Percentiles rank a stretch among this genome's conserved stretches.
phyloP scores from a whole-genome alignment of 2,797 vertebrate genomes.

The Anguilla megastoma region DNA sequence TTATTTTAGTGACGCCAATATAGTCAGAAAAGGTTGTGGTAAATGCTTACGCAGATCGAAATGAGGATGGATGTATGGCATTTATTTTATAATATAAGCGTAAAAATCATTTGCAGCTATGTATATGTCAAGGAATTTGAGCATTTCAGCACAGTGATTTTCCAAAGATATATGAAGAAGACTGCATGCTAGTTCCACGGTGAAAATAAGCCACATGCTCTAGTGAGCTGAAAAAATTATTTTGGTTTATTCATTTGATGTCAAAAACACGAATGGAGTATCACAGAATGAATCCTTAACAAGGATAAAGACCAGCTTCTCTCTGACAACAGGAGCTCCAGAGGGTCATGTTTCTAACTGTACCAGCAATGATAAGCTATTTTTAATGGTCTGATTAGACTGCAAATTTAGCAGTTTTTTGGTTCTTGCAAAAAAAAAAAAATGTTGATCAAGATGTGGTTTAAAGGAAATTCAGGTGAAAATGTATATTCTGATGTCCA shows the following conservation, averaged over 20 bases:
- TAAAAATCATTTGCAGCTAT: not conserved
- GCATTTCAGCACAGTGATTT: too few species aligned
- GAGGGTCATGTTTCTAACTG: not conserved
- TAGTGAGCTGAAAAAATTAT: constrained; percentile 1
- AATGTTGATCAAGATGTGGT: not conserved
- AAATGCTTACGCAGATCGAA: too few species aligned
- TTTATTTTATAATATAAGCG: not conserved
- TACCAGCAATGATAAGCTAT: not conserved
- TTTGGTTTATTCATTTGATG: constrained; percentile 14
- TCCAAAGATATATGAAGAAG: not conserved
- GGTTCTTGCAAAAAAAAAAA: not conserved
- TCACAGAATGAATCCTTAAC: not conserved
- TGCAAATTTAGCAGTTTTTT: not conserved
- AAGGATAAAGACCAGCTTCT: not conserved
- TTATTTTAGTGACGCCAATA: too few species aligned
- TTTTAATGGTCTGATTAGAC: not conserved
- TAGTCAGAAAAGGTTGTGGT: too few species aligned
- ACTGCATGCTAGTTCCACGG: not conserved
- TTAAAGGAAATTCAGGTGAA: not conserved
- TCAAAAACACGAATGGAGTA: not conserved
- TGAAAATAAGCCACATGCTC: not conserved
- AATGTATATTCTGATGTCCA: not conserved
- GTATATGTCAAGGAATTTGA: not conserved
- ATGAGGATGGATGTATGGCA: too few species aligned
- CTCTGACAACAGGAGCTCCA: not conserved